Base-by-base conservation (phyloP, 2,113 vertebrate species). In the Henicopernis longicauda region DNA sequence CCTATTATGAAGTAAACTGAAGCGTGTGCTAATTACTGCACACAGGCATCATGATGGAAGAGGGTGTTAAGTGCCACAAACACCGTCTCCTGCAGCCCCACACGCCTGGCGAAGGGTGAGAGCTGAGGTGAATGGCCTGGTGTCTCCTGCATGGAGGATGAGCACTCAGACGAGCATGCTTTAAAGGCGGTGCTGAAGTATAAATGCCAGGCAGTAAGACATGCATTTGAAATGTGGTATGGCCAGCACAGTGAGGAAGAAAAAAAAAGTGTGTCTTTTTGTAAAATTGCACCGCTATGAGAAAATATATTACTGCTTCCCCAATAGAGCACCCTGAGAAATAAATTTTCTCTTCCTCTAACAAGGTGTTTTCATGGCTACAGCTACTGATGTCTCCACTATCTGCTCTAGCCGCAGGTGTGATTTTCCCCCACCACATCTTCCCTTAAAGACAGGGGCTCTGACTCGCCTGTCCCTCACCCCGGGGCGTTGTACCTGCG, bases 21-120 rank as follows among this genome's bases (percentile, higher is more conserved):
- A 47, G 57, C 7, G 15, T 73, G 57, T 93, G 90, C 86, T 96
- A 95, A 93, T 86, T 94, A 93, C 79, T 63, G 72, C 42, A 59
- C 36, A 83, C 34, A 78, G 76, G 25, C n/a, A 73, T 15, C 4
- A 25, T 29, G 90, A 72, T 38, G 82, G 29, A 40, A 54, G 62
- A 57, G 44, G 25, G 89, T 23, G 38, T 25, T 34, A 25, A 29
- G 59, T 19, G 72, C 25, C 38, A 65, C 31, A 25, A 6, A 25
- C 71, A 11, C 3, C 1, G n/a, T 54, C 38, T 58, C 44, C 71
- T 54, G 49, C 45, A 72, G 82, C 65, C 65, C 36, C 44, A 16
- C 1, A 2, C 0, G 1, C 27, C 47, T 1, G 1, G 32, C 1
- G 5, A 32, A 15, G 77, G 61, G 13, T 7, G 19, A 21, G 40